Conservation (phyloP, 2,888 invertebrate species). For the Cancer borealis region DNA sequence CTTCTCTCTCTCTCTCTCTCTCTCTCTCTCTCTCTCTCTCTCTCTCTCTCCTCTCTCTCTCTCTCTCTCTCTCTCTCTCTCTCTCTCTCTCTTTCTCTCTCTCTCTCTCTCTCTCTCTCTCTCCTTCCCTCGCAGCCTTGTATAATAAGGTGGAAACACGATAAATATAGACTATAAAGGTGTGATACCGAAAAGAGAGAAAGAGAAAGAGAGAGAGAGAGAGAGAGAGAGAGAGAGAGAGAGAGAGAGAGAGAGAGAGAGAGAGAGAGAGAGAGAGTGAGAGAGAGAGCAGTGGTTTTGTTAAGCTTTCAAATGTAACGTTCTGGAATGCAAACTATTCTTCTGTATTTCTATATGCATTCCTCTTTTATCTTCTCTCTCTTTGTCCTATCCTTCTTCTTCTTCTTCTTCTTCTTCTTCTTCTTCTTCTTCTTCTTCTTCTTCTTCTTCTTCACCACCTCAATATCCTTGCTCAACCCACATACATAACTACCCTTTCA, state of each 20-base stretch:
- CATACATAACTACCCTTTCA: not conserved
- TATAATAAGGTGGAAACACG: not conserved
- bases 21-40: not conserved
- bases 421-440: not conserved
- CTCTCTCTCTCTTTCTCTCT: not conserved
- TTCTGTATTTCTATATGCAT: not conserved
- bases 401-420: not conserved
- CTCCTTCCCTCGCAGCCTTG: not conserved
- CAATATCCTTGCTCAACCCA: not conserved
- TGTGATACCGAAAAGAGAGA: not conserved
- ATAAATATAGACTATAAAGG: not conserved
- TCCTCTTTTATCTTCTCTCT: not conserved
- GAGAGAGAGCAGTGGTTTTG: not conserved
- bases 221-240: not conserved
- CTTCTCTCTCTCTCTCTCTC: not conserved
- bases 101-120: not conserved
- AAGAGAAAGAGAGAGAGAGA: not conserved
- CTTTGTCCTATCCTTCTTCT: not conserved
- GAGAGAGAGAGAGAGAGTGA: not conserved
- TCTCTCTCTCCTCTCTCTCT: not conserved
- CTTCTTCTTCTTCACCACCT: constrained; percentile 11
- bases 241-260: not conserved
- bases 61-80: not conserved
- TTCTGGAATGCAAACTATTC: not conserved
- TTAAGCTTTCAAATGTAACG: not conserved